Evolutionary conservation across 2,797 vertebrate species (phyloP), one percentile per base, ranked within the genome.

Genomic region (Cygnus olor): DNA sequence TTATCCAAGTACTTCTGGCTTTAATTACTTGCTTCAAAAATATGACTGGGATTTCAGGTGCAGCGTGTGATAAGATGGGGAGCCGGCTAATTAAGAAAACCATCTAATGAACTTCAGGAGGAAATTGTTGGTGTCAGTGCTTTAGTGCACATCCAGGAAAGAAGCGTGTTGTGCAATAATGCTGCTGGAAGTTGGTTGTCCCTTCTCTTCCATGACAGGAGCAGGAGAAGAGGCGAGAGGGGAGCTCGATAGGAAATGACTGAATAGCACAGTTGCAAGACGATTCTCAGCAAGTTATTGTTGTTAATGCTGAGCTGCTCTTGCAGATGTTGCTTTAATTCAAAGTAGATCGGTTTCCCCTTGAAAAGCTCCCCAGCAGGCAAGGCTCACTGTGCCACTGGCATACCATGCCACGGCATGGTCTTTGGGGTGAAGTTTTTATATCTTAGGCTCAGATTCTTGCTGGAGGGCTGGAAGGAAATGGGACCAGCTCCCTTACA

Each of bases 81-180:
- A 92, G 36, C n/a, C 81, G 73, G 25, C 86, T 95, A 96, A 92
- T 95, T 90, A 93, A 56, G 90, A 88, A 88, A 91, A 79, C 38
- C 47, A 66, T 68, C 86, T 90, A 93, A 91, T 79, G 84, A 90
- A 90, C 27, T 76, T 95, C 54, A 65, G 61, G 45, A 78, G 38
- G 63, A 88, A 80, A 34, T n/a, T 15, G 38, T 64, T 81, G 30
- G 71, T 85, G 32, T 91, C 69, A 76, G 81, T 0, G 0, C 49
- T 90, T 95, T 76, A 11, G 14, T 72, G 32, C 66, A 72, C 8
- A 4, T 24, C 44, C 65, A 82, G 69, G 56, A 73, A 64, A 42
- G 71, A 38, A 77, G 42, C 45, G 36, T 0, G 0, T 53, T 45
- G 28, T 47, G 53, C 3, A 4, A 3, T 9, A 0, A 51, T 25